Evolutionary conservation across 35 echinoderm and acorn worm species (phyloP).

Genomic region (Patiria miniata): DNA sequence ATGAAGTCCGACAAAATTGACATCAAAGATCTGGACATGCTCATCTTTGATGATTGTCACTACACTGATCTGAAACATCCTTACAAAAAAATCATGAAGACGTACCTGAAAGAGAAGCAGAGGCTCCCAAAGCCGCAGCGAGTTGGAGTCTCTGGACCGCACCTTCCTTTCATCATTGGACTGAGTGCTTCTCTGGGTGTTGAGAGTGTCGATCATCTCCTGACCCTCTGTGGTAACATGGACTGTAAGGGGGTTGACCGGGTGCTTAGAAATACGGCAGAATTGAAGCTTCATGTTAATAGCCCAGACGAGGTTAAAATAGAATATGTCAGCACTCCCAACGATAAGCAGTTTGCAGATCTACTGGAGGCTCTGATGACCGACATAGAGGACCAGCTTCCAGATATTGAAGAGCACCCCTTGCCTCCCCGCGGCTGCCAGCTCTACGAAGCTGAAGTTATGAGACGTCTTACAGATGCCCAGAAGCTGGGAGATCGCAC

Average conservation of each 20-base stretch:
- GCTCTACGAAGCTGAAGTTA: constrained; percentile 59
- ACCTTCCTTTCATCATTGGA: constrained; percentile 50
- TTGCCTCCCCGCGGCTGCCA: constrained; percentile 39
- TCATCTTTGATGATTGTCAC: constrained; percentile 82
- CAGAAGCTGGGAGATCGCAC: not conserved
- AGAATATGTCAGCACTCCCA: not conserved
- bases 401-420: constrained; percentile 7
- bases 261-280: constrained; percentile 23
- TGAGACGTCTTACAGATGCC: constrained; percentile 20
- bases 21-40: constrained; percentile 37
- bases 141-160: constrained; percentile 4
- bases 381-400: constrained; percentile 1
- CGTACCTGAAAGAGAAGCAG: constrained; percentile 63
- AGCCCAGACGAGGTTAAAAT: constrained; percentile 39
- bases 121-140: not conserved
- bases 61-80: constrained; percentile 72
- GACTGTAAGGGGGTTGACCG: constrained; percentile 32
- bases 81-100: constrained; percentile 74
- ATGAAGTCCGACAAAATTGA: constrained; percentile 26
- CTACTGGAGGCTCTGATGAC: constrained; percentile 35
- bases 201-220: constrained; percentile 48
- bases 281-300: constrained; percentile 40
- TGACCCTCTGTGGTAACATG: constrained; percentile 70
- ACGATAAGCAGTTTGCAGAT: not conserved
- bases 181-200: constrained; percentile 78